Base-by-base conservation (phyloP, 2,113 vertebrate genomes). In the Variabilichromis moorii region DNA sequence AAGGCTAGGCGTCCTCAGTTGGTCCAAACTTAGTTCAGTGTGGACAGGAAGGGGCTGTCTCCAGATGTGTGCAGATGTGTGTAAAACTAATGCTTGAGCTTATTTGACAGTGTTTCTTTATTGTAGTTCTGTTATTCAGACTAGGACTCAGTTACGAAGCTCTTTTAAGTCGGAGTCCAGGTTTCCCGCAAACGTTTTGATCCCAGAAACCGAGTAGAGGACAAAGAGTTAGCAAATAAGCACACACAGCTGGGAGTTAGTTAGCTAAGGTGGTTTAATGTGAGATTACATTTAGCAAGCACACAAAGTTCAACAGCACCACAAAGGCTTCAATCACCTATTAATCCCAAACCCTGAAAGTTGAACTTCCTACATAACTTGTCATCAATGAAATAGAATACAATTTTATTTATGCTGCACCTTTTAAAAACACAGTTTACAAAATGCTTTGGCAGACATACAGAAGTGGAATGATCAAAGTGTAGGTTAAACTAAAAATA, bases 31-130 rank as follows among this genome's bases (percentile, higher is more conserved):
- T 50, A 35, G 8, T 16, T n/a, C 17, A 24, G 57, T 6, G 81
- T 82, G 66, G 59, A 59, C 51, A 9, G 2, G 7, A 3, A 8
- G 4, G 35, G 31, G 17, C 76, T 80, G 8, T 21, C 33, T 79
- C 40, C 73, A 83, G 63, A 59, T 87, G 68, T 82, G 63, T 68
- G 85, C 90, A 86, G 82, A 87, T 91, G 86, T 87, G 16, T 37
- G 47, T 26, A 35, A 63, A 88, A 89, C 71, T 83, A 9, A 59
- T 2, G 21, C 59, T 82, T 3, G 55, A 59, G 55, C 73, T 42
- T 21, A 4, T 53, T 33, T 9, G 50, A 7, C 21, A 19, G 12
- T 33, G 4, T 40, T 26, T 21, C 2, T 47, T 63, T 24, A 4
- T 55, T 55, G 7, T 33, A 76, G 53, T 35, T 8, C 7, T 9